Conservation (phyloP, 1,140 invertebrate genomes). For the Dendroctonus ponderosae region DNA sequence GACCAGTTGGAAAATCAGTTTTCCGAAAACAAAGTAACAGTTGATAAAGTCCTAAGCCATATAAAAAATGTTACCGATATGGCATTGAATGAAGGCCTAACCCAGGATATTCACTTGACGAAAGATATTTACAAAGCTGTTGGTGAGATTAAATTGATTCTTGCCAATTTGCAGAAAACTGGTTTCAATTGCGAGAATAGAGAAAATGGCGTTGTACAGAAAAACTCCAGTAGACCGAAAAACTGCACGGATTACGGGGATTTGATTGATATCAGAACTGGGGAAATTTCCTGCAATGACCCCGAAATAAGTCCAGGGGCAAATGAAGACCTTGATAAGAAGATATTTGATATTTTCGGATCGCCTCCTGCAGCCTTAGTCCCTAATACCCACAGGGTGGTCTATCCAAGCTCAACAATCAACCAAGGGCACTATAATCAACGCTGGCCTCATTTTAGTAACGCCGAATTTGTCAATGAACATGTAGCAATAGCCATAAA, state of each 20-base stretch:
- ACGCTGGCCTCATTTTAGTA: too few relatives aligned
- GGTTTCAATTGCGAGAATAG: too few relatives aligned
- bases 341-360: constrained; percentile 15
- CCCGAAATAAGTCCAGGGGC: background rate
- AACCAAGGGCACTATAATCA: too few relatives aligned
- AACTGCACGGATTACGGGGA: constrained; percentile 22
- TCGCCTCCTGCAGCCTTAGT: background rate
- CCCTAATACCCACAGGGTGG: too few relatives aligned
- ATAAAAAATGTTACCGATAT: background rate
- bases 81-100: too few relatives aligned
- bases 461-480: too few relatives aligned
- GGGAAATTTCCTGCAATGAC: background rate
- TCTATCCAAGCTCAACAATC: too few relatives aligned
- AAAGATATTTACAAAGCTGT: background rate
- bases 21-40: background rate
- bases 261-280: constrained; percentile 23
- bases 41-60: background rate
- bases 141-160: background rate
- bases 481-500: too few relatives aligned
- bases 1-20: background rate
- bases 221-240: background rate
- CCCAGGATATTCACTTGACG: too few relatives aligned
- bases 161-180: background rate
- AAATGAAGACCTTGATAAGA: background rate
- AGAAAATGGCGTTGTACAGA: too few relatives aligned